Base-by-base conservation (phyloP, 2,888 invertebrate species). In the Junonia oenone region DNA sequence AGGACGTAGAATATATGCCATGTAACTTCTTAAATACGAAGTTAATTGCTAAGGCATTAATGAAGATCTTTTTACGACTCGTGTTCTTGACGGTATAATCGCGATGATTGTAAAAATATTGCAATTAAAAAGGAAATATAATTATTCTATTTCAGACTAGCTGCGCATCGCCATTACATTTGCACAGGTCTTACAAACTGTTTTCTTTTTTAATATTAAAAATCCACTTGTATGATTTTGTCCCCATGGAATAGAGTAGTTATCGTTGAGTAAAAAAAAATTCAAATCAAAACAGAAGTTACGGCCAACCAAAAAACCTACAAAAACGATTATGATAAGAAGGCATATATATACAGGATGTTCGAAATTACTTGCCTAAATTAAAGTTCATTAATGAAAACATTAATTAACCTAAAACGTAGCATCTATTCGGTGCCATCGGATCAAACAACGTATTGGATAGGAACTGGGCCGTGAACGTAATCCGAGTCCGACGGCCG, bases 401-500 rank as follows among this genome's bases (percentile, higher is more conserved):
- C 11, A 19, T 19, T 11, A 11, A 11, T 19, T n/a, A 19, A 4
- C 11, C 17, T 40, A 40, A 40, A 40, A 33, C 29, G 15, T 33
- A 54, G 48, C 31, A 40, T 54, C 26, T 38, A 54, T 48, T 48
- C 14, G 40, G 40, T 47, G 13, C 38, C 47, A 37, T 47, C 46
- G 48, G 53, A 43, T 40, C 47, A 54, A 40, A 40, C 47, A 54
- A 61, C 56, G 46, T 45, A 55, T 55, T 55, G 58, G 66, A 71
- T 68, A 73, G 68, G 66, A 70, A 72, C 67, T 67, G 68, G 69
- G 58, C 66, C 66, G 66, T 63, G 58, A 62, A 63, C 64, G 78
- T 76, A 78, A 81, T 76, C 75, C 64, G 70, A 77, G 67, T 57
- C 58, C 63, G 55, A 38, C 59, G 66, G 73, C 82, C 77, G 66